Evolutionary conservation across 2,113 vertebrate species (phyloP).

Genomic region (Platysternon megacephalum): DNA sequence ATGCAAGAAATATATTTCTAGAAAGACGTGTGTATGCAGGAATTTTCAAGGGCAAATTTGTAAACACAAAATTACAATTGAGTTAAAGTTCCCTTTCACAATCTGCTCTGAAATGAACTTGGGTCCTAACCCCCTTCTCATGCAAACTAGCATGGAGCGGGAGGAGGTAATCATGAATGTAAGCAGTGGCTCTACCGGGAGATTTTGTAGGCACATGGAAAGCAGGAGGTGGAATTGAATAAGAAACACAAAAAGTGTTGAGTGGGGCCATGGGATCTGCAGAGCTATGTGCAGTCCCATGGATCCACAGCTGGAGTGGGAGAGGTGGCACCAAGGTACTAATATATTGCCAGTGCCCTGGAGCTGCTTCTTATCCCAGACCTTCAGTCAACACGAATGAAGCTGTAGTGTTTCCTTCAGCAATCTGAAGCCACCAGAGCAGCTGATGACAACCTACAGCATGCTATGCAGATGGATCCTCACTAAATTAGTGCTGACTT

Average conservation of each 20-base stretch:
- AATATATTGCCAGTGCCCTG: accelerated
- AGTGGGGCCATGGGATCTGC: background rate
- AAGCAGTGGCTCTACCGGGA: conserved; percentile 32
- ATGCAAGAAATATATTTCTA: conserved; percentile 47
- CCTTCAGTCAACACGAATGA: conserved; percentile 37
- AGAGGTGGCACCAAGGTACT: accelerated
- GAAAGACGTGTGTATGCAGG: background rate
- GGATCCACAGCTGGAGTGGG: background rate
- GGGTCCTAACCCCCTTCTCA: background rate
- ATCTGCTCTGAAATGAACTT: conserved; percentile 40
- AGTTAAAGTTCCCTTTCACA: conserved; percentile 35
- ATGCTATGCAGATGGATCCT: conserved; percentile 70
- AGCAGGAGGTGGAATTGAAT: conserved; percentile 26
- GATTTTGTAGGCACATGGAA: conserved; percentile 30
- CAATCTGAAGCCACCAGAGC: conserved; percentile 61
- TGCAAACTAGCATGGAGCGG: conserved; percentile 9
- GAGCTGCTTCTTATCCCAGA: background rate
- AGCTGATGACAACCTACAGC: conserved; percentile 64
- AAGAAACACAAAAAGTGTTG: background rate
- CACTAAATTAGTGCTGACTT: conserved; percentile 72
- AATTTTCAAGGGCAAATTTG: conserved; percentile 60
- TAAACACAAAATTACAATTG: conserved; percentile 28
- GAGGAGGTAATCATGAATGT: background rate
- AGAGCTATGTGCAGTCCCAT: background rate
- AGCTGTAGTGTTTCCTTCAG: conserved; percentile 16